Evolutionary conservation across 2,888 invertebrate species (phyloP), one percentile per base, ranked within the genome.

Genomic region (Boloria selene): DNA sequence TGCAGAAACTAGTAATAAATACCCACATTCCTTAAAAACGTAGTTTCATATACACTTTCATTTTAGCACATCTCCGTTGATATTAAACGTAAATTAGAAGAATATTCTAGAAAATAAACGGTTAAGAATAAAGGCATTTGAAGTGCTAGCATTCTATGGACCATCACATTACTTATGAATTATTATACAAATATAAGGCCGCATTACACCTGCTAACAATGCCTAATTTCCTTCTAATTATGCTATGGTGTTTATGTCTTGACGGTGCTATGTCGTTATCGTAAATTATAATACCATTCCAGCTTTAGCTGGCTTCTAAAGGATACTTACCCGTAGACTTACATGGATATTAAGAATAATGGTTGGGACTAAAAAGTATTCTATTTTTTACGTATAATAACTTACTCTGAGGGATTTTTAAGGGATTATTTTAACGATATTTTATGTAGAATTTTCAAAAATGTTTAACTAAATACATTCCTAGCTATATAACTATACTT

Each of bases 201-300:
- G 18, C 56, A 45, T 45, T 51, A 56, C 22, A 45, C 26, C 47
- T 22, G 45, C 31, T 45, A 16, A 49, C 58, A 31, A 17, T 49
- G 47, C 16, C 47, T 49, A 58, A 58, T 49, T 58, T 13, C 26
- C 47, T 45, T 13, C 13, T 49, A 58, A 58, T 49, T 47, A 49
- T 16, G 16, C 58, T 13, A 49, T 49, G 47, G 31, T 49, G 58
- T 17, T 58, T 58, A 58, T 49, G 49, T 58, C 47, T 58, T 49
- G 26, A 26, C 4, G 5, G 58, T n/a, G 31, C 47, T 14, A 13
- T 47, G 58, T n/a, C 58, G 47, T 58, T 47, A 47, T 58, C 55
- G 55, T 58, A 22, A 58, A 58, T 58, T 22, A 58, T 47, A 58
- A 58, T 58, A 58, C 45, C 58, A 49, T 45, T 47, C 31, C 16